Evolutionary conservation across 1,140 invertebrate species (phyloP).

Genomic region (Anastrepha obliqua): DNA sequence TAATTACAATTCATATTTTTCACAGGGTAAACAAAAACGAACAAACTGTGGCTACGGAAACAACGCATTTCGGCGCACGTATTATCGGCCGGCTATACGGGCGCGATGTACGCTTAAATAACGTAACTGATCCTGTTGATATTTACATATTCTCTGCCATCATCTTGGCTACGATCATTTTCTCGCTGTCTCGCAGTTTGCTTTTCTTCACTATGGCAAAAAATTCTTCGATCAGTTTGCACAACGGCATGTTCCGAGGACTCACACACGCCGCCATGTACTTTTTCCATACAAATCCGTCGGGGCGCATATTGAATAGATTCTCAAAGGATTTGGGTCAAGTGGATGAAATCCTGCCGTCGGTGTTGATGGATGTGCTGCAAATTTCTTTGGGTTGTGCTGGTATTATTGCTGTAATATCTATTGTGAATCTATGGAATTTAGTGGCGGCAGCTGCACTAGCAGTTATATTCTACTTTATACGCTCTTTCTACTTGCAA

Average conservation of each 20-base stretch:
- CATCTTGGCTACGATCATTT: constrained; percentile 78
- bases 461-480: constrained; percentile 82
- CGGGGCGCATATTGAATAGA: constrained; percentile 84
- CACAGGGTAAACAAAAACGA: constrained; percentile 71
- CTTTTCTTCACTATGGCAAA: constrained; percentile 83
- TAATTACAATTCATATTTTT: not conserved
- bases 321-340: constrained; percentile 92
- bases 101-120: constrained; percentile 62
- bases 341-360: constrained; percentile 89
- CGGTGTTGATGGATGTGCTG: constrained; percentile 82
- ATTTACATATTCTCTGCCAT: constrained; percentile 77
- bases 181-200: constrained; percentile 77
- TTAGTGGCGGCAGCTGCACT: constrained; percentile 83
- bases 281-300: constrained; percentile 89
- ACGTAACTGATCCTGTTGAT: constrained; percentile 66
- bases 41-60: constrained; percentile 54
- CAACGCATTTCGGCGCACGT: not conserved
- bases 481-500: constrained; percentile 86
- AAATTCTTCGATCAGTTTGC: constrained; percentile 83
- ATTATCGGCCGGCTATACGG: not conserved
- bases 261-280: constrained; percentile 85
- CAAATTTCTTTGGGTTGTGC: constrained; percentile 84
- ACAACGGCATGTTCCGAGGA: constrained; percentile 86
- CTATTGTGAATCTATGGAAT: constrained; percentile 85
- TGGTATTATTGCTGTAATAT: constrained; percentile 85